Evolutionary conservation across 2,888 invertebrate genomes (phyloP), one percentile per base, ranked within the genome.

Genomic region (Euclidia mi): DNA sequence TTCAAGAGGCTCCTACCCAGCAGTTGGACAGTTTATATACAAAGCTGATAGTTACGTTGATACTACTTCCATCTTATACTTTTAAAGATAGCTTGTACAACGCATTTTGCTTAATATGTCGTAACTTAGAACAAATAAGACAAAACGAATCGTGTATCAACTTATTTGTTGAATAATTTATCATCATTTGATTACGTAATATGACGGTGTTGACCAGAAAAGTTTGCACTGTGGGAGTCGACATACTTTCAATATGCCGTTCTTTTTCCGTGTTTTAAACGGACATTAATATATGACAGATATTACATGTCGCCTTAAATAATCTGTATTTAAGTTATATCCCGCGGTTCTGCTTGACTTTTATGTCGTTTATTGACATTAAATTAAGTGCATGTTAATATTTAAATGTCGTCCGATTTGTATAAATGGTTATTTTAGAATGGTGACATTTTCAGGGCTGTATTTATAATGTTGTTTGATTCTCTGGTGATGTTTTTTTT

Each of bases 161-260:
- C 32, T 32, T 56, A 49, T 56, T 56, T 40, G 49, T 43, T 29
- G 17, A 43, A 50, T 15, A 37, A 42, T 60, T 64, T 56, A 49
- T 64, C 59, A 56, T 67, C 40, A 58, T 64, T 56, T 40, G 28
- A 34, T 68, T 68, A 55, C 51, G 56, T 63, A 67, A 64, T 48
- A 15, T 44, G 34, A 38, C 35, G 56, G 35, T 46, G 41, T 35
- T 28, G 32, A 43, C 47, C 50, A 65, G 53, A 65, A 44, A 43
- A n/a, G 32, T 51, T 11, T 29, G 17, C n/a, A 6, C 11, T 43
- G 71, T 71, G 60, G 71, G 71, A 50, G 71, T 58, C 45, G 37
- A 38, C 51, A 56, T 56, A 56, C 45, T 74, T 74, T 62, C 56
- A 50, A 65, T 57, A 34, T n/a, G 42, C 47, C 47, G 51, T 53